These are phyloP conservation scores for Sceliomorpha sp. DNA, from an alignment of 2,888 invertebrate species.

Conservation along the genomic window DNA sequence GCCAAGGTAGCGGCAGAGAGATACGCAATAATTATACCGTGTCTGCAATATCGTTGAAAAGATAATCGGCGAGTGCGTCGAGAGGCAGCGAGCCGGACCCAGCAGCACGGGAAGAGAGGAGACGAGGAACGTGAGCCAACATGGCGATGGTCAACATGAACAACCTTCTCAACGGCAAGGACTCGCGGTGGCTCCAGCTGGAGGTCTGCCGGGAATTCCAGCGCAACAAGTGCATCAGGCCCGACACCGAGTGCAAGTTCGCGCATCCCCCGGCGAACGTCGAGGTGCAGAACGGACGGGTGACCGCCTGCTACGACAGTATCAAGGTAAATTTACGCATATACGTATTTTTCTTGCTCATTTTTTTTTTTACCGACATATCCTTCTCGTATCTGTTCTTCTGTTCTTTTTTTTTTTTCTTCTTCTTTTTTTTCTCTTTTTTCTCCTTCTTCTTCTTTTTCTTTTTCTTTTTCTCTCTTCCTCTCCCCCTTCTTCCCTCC, in stretches of 20 bases:
- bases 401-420: too few relatives aligned
- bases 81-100: too few relatives aligned
- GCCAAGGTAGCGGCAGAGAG: too few relatives aligned
- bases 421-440: too few relatives aligned
- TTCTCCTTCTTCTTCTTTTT: too few relatives aligned
- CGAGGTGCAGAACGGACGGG: slow-evolving; percentile 99
- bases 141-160: slow-evolving; percentile 98
- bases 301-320: slow-evolving; percentile 99
- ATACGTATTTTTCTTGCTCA: too few relatives aligned
- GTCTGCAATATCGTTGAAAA: slow-evolving; percentile 28
- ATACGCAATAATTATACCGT: too few relatives aligned
- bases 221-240: slow-evolving; percentile 99
- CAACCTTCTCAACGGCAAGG: slow-evolving; percentile 98
- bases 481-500: too few relatives aligned
- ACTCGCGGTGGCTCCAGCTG: slow-evolving; percentile 99
- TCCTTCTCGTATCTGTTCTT: too few relatives aligned
- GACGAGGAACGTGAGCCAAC: slow-evolving; percentile 24
- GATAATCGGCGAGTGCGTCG: slow-evolving; percentile 28
- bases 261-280: slow-evolving; percentile 99
- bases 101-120: neutral
- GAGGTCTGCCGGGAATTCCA: slow-evolving; percentile 99
- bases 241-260: slow-evolving; percentile 99
- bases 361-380: too few relatives aligned
- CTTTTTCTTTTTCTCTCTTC: slow-evolving; percentile 43
- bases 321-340: slow-evolving; percentile 92